Conservation (phyloP, 2,797 vertebrate species). For the Rhynchotus rufescens region DNA sequence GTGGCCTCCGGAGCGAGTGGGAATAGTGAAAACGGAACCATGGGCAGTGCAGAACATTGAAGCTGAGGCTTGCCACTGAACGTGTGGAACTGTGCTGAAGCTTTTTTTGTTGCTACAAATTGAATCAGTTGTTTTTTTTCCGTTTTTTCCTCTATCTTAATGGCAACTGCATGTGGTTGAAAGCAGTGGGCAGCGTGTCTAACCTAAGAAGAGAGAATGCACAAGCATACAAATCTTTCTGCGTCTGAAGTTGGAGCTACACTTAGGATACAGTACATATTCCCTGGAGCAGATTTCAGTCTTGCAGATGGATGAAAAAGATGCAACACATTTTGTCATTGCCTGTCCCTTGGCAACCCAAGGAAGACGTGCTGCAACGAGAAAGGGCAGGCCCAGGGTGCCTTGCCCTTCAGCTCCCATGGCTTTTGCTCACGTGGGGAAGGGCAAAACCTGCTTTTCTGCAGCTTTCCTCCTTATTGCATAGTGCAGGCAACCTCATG, state of each 20-base stretch:
- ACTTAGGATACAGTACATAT: not conserved
- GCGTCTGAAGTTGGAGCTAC: too few species aligned
- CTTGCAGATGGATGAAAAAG: not conserved
- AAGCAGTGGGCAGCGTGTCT: not conserved
- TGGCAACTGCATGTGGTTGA: not conserved
- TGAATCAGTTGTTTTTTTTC: not conserved
- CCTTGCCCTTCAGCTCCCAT: not conserved
- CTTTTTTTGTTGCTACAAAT: not conserved
- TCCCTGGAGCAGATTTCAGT: not conserved
- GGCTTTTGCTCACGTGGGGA: not conserved
- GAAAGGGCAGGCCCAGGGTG: not conserved
- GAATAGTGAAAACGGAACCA: not conserved
- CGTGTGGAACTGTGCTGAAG: not conserved
- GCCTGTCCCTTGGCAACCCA: not conserved
- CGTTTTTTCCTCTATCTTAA: not conserved
- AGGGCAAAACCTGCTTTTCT: not conserved
- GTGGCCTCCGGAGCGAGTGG: not conserved
- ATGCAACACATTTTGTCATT: not conserved
- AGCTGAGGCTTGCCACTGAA: not conserved
- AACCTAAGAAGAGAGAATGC: not conserved
- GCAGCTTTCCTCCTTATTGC: not conserved
- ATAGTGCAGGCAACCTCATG: not conserved
- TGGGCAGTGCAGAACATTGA: not conserved
- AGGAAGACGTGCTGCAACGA: not conserved
- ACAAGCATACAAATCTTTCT: not conserved